Evolutionary conservation across 2,888 invertebrate species (phyloP).

Genomic region (Tetranychus truncatus): DNA sequence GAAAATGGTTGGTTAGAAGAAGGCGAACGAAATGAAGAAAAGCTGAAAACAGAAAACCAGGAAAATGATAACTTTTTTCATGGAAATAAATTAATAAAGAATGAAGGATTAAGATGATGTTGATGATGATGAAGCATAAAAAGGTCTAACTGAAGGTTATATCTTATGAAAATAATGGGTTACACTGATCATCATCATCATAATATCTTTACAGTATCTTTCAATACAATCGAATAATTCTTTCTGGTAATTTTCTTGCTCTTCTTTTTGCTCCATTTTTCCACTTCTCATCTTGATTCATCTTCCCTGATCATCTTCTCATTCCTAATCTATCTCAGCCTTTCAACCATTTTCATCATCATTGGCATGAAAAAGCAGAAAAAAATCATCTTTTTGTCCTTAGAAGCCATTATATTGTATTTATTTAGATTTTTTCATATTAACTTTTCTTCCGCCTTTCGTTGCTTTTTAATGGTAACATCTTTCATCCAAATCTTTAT

Average conservation of each 20-base stretch:
- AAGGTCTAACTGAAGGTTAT: not conserved
- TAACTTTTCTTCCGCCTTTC: not conserved
- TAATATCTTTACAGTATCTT: not conserved
- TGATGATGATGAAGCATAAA: not conserved
- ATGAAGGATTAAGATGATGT: not conserved
- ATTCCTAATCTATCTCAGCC: not conserved
- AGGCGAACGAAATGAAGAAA: too few species aligned
- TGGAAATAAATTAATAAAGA: not conserved
- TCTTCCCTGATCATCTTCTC: not conserved
- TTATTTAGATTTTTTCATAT: not conserved
- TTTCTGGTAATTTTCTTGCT: not conserved
- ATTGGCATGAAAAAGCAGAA: not conserved
- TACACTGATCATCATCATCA: not conserved
- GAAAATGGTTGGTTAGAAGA: too few species aligned
- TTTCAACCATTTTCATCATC: not conserved
- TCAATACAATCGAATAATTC: not conserved
- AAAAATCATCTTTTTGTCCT: slow-evolving; percentile 1
- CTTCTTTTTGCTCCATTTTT: not conserved
- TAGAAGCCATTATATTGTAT: not conserved
- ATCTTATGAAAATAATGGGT: not conserved
- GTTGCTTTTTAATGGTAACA: too few species aligned
- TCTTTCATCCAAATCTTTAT: too few species aligned
- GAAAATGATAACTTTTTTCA: too few species aligned
- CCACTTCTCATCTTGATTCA: not conserved
- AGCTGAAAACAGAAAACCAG: too few species aligned